Evolutionary conservation across 2,797 vertebrate species (phyloP).

Genomic region (Yasuhikotakia modesta): DNA sequence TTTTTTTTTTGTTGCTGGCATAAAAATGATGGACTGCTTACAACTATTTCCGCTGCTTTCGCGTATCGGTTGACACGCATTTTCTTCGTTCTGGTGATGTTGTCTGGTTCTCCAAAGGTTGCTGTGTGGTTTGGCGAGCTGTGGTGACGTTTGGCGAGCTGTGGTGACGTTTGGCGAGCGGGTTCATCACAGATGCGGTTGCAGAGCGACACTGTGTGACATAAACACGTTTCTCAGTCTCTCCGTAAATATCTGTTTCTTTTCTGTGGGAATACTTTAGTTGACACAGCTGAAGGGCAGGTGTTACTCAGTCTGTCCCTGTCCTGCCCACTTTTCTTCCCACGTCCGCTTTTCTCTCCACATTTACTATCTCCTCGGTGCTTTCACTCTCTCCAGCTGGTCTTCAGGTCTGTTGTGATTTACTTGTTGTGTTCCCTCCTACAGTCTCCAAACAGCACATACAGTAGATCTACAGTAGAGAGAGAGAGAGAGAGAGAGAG

Average conservation of each 20-base stretch:
- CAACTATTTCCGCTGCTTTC: neutral
- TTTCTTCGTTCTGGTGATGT: neutral
- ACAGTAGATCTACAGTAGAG: conserved; percentile 1
- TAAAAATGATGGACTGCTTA: neutral
- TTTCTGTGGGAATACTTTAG: conserved; percentile 42
- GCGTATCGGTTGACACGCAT: neutral
- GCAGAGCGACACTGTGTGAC: conserved; percentile 20
- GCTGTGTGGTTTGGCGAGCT: neutral
- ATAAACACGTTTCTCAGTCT: neutral
- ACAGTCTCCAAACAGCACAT: conserved; percentile 4
- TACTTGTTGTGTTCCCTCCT: neutral
- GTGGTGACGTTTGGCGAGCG: no score
- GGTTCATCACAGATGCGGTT: neutral
- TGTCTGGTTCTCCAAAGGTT: neutral
- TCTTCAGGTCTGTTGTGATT: conserved; percentile 1
- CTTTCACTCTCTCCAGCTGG: conserved; percentile 1
- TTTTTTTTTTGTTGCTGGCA: neutral
- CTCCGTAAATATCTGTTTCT: conserved; percentile 38
- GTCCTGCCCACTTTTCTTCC: conserved; percentile 16
- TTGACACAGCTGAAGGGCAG: conserved; percentile 55
- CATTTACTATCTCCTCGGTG: neutral
- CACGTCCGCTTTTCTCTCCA: conserved; percentile 14
- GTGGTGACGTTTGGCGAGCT: neutral
- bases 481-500: conserved; percentile 35
- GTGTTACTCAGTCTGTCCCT: conserved; percentile 33